Conservation (phyloP, 1,140 invertebrate genomes). For the Grapholita molesta region DNA sequence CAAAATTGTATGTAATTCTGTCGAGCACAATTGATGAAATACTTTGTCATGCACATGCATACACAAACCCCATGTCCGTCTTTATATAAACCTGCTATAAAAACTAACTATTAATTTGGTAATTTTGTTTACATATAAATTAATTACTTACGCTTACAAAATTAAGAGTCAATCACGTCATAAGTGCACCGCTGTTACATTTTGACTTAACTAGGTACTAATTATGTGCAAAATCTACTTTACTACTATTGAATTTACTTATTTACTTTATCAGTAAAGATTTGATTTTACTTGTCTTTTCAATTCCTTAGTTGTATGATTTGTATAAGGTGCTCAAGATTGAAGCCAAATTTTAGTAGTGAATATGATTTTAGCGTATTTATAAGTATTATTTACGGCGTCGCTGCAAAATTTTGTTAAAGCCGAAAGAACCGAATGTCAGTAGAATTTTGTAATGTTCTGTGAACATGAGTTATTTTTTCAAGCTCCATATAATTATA, state of each 20-base stretch:
- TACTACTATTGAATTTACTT: too few relatives aligned
- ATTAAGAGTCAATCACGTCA: too few relatives aligned
- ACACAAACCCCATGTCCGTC: not conserved
- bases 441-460: not conserved
- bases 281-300: not conserved
- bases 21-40: not conserved
- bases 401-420: not conserved
- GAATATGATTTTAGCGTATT: slow-evolving; percentile 18
- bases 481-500: not conserved
- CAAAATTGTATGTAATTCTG: not conserved
- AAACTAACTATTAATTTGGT: too few relatives aligned
- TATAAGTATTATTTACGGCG: slow-evolving; percentile 20
- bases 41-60: too few relatives aligned
- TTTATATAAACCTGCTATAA: too few relatives aligned
- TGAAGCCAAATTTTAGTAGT: slow-evolving; percentile 36
- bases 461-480: not conserved
- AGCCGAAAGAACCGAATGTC: not conserved
- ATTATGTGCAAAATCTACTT: too few relatives aligned
- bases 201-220: too few relatives aligned
- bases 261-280: not conserved
- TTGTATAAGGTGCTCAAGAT: slow-evolving; percentile 30
- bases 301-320: not conserved
- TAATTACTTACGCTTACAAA: too few relatives aligned
- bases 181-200: too few relatives aligned
- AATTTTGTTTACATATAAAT: too few relatives aligned